phyloP scores from a whole-genome alignment of 2,888 invertebrate genomes.

The Archips crataeganus region DNA sequence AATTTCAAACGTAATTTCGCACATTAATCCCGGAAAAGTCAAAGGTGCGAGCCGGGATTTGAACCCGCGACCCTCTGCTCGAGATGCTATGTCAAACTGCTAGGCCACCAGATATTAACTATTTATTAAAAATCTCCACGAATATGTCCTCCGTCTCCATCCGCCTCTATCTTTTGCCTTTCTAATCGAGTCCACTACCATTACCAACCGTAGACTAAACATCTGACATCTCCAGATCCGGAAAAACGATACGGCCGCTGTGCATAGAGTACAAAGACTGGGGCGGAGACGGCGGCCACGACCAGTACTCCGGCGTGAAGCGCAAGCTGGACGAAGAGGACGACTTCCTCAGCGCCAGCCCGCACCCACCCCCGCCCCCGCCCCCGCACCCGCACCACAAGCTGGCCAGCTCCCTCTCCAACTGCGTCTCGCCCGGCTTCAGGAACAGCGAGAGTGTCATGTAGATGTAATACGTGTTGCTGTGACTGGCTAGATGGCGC shows the following conservation, averaged over 20 bases:
- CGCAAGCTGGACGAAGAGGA: conserved; percentile 78
- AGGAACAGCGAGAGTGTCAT: conserved; percentile 69
- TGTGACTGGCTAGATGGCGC: too few species aligned
- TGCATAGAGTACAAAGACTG: conserved; percentile 84
- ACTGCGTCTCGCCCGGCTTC: conserved; percentile 76
- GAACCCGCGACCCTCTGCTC: too few species aligned
- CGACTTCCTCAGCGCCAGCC: conserved; percentile 72
- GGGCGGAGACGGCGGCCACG: conserved; percentile 69
- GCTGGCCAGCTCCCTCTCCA: conserved; percentile 67
- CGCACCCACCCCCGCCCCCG: conserved; percentile 63
- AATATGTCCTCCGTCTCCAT: too few species aligned
- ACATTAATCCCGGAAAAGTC: too few species aligned
- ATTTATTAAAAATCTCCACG: too few species aligned
- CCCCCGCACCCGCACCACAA: conserved; percentile 66
- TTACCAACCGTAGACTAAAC: neutral
- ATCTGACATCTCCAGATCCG: conserved; percentile 65
- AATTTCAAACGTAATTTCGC: too few species aligned
- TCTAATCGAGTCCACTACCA: too few species aligned
- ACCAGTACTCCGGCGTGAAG: conserved; percentile 72
- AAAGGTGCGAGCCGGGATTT: too few species aligned
- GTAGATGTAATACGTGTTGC: neutral
- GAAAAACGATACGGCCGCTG: conserved; percentile 79
- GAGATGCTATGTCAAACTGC: too few species aligned
- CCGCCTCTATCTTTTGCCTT: too few species aligned
- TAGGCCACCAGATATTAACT: too few species aligned